These are phyloP conservation scores for Eubasilissa regina DNA, from an alignment of 1,140 invertebrate genomes.

Conservation along the genomic window DNA sequence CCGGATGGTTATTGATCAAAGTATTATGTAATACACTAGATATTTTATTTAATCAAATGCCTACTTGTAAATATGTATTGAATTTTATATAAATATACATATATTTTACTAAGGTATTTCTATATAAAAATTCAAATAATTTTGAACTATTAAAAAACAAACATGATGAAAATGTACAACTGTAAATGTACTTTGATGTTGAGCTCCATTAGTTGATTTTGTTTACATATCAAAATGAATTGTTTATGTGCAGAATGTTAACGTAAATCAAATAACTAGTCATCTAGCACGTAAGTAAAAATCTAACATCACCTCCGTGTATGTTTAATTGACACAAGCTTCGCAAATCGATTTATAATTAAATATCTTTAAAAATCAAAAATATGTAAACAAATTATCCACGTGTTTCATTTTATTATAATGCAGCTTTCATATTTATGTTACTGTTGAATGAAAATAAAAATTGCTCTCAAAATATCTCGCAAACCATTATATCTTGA, in stretches of 20 bases:
- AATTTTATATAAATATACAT: slow-evolving; percentile 16
- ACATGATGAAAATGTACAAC: too few relatives aligned
- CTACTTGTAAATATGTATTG: slow-evolving; percentile 13
- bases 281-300: too few relatives aligned
- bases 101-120: slow-evolving; percentile 18
- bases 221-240: too few relatives aligned
- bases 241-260: too few relatives aligned
- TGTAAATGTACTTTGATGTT: too few relatives aligned
- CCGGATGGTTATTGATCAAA: background rate
- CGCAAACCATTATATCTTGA: background rate
- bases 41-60: background rate
- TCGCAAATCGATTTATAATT: background rate
- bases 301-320: background rate
- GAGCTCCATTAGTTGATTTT: too few relatives aligned
- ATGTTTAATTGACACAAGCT: slow-evolving; percentile 10
- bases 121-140: background rate
- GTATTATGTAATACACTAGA: background rate
- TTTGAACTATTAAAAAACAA: background rate
- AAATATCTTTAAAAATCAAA: too few relatives aligned
- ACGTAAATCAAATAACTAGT: too few relatives aligned
- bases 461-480: background rate
- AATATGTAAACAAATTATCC: too few relatives aligned
- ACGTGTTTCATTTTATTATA: too few relatives aligned
- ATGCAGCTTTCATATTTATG: too few relatives aligned
- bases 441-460: background rate